phyloP scores from a whole-genome alignment of 2,888 invertebrate genomes.

The Lochmaea crataegi region DNA sequence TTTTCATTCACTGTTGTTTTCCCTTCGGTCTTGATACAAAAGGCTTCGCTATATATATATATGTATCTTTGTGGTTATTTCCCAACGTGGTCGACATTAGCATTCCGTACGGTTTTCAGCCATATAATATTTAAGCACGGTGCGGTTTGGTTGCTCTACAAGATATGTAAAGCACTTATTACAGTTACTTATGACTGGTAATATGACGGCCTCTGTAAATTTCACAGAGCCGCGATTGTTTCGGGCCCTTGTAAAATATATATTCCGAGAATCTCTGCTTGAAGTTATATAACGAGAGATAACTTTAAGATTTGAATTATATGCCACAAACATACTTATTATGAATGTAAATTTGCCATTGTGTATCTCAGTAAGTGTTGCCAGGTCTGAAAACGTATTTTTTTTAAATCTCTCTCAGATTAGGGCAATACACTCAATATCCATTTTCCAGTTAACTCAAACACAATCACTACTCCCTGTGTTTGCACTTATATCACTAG shows the following conservation, averaged over 20 bases:
- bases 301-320: not conserved
- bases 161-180: constrained; percentile 44
- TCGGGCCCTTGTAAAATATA: constrained; percentile 11
- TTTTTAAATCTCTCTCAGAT: no score
- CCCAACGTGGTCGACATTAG: constrained; percentile 41
- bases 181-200: constrained; percentile 41
- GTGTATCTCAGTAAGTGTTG: no score
- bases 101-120: constrained; percentile 45
- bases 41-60: not conserved
- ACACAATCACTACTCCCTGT: no score
- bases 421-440: no score
- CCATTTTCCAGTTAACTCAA: no score
- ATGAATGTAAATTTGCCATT: no score
- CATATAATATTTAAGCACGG: constrained; percentile 48
- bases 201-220: constrained; percentile 30
- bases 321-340: no score
- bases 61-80: constrained; percentile 8
- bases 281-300: not conserved
- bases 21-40: not conserved
- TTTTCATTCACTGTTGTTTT: not conserved
- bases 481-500: no score
- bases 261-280: not conserved
- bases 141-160: constrained; percentile 44
- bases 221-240: constrained; percentile 26
- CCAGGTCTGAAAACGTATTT: no score